A percentile compares a stretch with the other conserved stretches of the same genome.
Evolutionary conservation across 2,888 invertebrate species (phyloP).

Genomic region (Nemotelus nigrinus): DNA sequence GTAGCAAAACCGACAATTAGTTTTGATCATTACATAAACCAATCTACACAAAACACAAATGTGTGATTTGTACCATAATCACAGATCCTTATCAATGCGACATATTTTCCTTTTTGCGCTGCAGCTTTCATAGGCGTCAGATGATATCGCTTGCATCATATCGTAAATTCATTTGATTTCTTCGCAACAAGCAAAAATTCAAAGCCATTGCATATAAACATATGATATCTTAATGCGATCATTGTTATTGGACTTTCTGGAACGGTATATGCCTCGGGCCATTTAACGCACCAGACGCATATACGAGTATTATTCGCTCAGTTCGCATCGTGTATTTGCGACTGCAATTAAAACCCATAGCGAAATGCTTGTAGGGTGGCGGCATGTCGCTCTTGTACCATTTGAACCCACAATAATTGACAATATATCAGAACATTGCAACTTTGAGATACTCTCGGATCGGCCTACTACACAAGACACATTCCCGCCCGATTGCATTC

Average conservation of each 20-base stretch:
- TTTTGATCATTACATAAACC: no score
- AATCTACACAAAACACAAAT: no score
- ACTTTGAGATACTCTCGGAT: slow-evolving; percentile 14
- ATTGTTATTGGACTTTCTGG: slow-evolving; percentile 40
- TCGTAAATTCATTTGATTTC: not conserved
- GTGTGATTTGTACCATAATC: no score
- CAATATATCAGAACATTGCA: slow-evolving; percentile 18
- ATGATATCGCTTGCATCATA: slow-evolving; percentile 13
- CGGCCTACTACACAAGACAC: slow-evolving; percentile 12
- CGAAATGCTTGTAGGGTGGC: not conserved
- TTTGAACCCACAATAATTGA: slow-evolving; percentile 7
- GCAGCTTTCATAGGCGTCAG: not conserved
- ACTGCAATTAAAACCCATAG: slow-evolving; percentile 22
- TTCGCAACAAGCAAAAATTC: slow-evolving; percentile 12
- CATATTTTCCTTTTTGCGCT: not conserved
- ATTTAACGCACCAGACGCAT: not conserved
- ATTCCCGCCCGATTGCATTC: not conserved
- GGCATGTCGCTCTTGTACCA: not conserved
- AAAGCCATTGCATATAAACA: not conserved
- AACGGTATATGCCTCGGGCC: slow-evolving; percentile 27
- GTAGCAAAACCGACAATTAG: no score
- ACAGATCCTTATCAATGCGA: no score
- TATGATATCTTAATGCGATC: slow-evolving; percentile 22
- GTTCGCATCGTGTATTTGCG: slow-evolving; percentile 2
- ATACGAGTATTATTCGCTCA: not conserved